Evolutionary conservation across 2,797 vertebrate genomes (phyloP).

Genomic region (Neosilurus mollespiculum): DNA sequence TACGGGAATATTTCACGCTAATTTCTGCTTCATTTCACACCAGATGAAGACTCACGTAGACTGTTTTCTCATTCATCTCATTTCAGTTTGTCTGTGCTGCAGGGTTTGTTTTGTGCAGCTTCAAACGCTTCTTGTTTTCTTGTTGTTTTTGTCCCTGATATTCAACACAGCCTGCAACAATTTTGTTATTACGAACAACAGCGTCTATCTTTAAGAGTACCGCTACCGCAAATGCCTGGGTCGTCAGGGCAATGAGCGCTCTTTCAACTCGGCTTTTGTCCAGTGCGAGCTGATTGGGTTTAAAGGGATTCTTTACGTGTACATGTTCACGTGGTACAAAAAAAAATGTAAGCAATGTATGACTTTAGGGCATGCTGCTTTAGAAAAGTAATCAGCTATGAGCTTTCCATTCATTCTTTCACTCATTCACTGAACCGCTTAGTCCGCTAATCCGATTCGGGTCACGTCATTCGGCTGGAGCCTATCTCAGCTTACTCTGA

Average conservation of each 20-base stretch:
- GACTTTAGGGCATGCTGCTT: too few species aligned
- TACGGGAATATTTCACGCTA: neutral
- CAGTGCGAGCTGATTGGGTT: neutral
- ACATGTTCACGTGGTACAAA: neutral
- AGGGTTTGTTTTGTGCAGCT: neutral
- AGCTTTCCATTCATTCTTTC: too few species aligned
- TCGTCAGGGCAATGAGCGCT: neutral
- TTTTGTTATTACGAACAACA: neutral
- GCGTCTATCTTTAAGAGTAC: neutral
- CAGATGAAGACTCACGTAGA: neutral
- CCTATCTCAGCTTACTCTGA: too few species aligned
- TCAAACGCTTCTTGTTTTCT: neutral
- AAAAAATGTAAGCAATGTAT: too few species aligned
- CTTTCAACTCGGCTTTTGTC: neutral
- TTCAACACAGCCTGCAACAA: neutral
- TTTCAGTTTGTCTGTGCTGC: neutral
- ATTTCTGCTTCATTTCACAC: neutral
- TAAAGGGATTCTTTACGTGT: neutral
- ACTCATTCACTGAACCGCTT: too few species aligned
- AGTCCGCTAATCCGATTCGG: too few species aligned
- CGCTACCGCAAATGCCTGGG: neutral
- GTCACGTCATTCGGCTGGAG: too few species aligned
- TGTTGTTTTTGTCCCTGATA: neutral
- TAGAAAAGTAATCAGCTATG: too few species aligned
- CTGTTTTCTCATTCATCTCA: neutral